Evolutionary conservation across 2,113 vertebrate species (phyloP), one percentile per base, ranked within the genome.

Genomic region (Semnornis frantzii): DNA sequence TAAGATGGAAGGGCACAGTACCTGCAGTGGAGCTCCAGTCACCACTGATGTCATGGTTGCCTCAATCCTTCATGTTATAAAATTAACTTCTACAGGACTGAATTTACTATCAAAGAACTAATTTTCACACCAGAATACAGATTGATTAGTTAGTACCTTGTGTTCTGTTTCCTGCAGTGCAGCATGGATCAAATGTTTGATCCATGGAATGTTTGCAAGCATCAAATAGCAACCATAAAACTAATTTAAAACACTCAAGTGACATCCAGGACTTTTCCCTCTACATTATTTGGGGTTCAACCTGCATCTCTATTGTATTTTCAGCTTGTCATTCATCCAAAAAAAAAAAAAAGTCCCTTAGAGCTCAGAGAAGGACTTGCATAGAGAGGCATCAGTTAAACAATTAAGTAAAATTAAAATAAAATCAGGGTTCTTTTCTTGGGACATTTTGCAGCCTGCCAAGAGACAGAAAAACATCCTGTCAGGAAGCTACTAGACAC

Each of bases 111-210:
- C 59, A 81, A 58, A 70, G 25, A 92, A 54, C 28, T 55, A 55
- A 70, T 87, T 78, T 72, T 91, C 66, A 66, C 10, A 23, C 14
- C 54, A 11, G 13, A 68, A 6, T 33, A 66, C 5, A 39, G 42
- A 75, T 10, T 33, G 24, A 65, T 87, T 65, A 73, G 66, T 12
- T 69, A 73, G 66, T 12, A 90, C 18, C 30, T 58, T 84, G 13
- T 46, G 46, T 42, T 28, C 21, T 44, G 3, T 58, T 48, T 82
- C 18, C 46, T 76, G 34, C 28, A 70, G 39, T 0, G 0, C 24
- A 66, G 34, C 70, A 76, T 34, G 42, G 63, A 76, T 72, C 57
- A 64, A 17, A 8, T 31, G 11, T n/a, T n/a, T n/a, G n/a, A n/a
- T n/a, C n/a, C n/a, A n/a, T 46, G 65, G 58, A 89, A 50, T 37